Evolutionary conservation across 2,113 vertebrate genomes (phyloP), one percentile per base, ranked within the genome.

Genomic region (Protobothrops flavoviridis): DNA sequence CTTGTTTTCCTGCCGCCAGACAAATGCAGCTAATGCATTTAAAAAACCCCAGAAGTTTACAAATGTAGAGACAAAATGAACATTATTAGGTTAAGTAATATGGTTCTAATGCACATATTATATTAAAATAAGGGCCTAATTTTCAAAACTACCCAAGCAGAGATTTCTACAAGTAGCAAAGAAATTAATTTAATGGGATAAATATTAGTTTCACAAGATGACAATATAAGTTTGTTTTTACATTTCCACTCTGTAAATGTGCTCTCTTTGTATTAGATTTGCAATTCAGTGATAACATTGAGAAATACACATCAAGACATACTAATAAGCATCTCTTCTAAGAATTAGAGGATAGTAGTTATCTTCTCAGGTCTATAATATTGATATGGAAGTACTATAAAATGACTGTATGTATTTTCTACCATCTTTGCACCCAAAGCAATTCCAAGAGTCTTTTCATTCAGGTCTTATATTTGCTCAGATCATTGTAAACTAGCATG

Each of bases 11-110:
- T 90, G 88, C 59, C 12, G 43, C 88, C 92, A 93, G 53, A 90
- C 88, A 85, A 90, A 93, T 90, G 26, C 26, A 90, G 59, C 90
- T 50, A 85, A 50, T 85, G 26, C 24, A 50, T 21, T 85, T 0
- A 20, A 81, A 90, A 90, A 90, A 24, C 5, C 1, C 33, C 74
- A 81, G 13, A 85, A 85, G 13, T 59, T 85, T 90, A 33, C 20
- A 57, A 85, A 92, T 64, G 52, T 69, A 85, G n/a, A 69, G 45
- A 64, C 85, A 92, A 69, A 92, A 69, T 92, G 61, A 26, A 89
- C 23, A 50, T 24, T 85, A 93, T 93, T 43, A 57, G 26, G 56
- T 89, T 33, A 59, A 56, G 53, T 29, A 85, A 89, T 56, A 85
- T n/a, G 81, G 29, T 33, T 57, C 48, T 69, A 87, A 92, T 61